Base-by-base conservation (phyloP, 2,888 invertebrate genomes). In the Helicoverpa assulta region DNA sequence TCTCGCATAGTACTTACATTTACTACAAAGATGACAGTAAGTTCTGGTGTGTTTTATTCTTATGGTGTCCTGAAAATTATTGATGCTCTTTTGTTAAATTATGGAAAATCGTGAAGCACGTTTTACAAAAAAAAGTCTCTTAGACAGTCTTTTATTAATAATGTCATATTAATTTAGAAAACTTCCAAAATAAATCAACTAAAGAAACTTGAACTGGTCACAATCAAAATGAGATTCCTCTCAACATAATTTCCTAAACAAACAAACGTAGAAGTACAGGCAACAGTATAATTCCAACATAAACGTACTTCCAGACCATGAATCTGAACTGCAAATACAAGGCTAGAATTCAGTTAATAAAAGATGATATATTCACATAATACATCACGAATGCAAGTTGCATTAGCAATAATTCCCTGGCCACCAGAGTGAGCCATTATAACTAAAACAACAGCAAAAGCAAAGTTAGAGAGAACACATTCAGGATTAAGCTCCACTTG, bases 341-440 rank as follows among this genome's bases (percentile, higher is more conserved):
- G 52, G 53, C 58, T 67, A 66, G 60, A 40, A 77, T 72, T 72
- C 59, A 53, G 67, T 83, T 77, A 83, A 72, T 80, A 83, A 80
- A 67, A 83, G 67, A 80, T 83, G 67, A 83, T 79, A 77, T 74
- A 85, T 83, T 82, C 82, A 62, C 67, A 75, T 81, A 81, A 83
- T 76, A 76, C 80, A 72, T 82, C 71, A 80, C 61, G 37, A 75
- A 78, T 82, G 86, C 85, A 86, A 86, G 83, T 86, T 88, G 89
- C 91, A 91, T 92, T 89, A 91, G 88, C 86, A 87, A 86, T 89
- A 90, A 90, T 85, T 91, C 90, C 89, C 90, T 83, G 85, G 85
- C 88, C 87, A 83, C 89, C 87, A 88, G 89, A 89, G 87, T 90
- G 89, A 86, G 82, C 91, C 90, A 93, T 93, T 93, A 93, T 91